phyloP scores from a whole-genome alignment of 1,140 invertebrate species.

The Tetramorium parvispinum region DNA sequence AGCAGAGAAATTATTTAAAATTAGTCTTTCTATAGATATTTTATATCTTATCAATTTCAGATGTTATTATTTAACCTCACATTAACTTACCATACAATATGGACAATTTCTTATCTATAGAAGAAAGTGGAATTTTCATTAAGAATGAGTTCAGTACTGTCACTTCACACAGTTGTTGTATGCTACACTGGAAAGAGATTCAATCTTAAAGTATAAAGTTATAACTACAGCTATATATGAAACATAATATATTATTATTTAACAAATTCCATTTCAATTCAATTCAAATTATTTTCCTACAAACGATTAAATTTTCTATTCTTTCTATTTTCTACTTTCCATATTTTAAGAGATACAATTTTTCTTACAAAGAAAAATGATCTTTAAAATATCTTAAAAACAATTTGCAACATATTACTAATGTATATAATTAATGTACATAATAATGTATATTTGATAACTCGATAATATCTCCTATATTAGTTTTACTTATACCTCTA shows the following conservation, averaged over 20 bases:
- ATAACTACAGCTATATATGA: not conserved
- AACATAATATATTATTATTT: not conserved
- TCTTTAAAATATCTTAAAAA: not conserved
- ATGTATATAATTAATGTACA: not conserved
- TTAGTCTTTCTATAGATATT: not conserved
- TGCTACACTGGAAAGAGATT: slow-evolving; percentile 11
- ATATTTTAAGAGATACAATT: not conserved
- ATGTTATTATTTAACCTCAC: not conserved
- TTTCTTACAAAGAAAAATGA: not conserved
- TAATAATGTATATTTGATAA: not conserved
- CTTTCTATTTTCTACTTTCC: not conserved
- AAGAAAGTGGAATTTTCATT: slow-evolving; percentile 30
- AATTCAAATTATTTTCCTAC: not conserved
- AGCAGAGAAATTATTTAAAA: not conserved
- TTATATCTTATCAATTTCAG: not conserved
- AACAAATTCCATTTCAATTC: not conserved
- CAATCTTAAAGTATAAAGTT: not conserved
- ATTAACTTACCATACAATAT: slow-evolving; percentile 34
- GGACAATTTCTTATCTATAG: slow-evolving; percentile 26
- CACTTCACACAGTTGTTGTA: slow-evolving; percentile 18
- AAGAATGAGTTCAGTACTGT: slow-evolving; percentile 22
- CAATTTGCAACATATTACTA: not conserved
- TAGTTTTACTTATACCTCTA: slow-evolving; percentile 31
- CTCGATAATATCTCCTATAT: not conserved
- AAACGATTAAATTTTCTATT: not conserved